Base-by-base conservation (phyloP, 2,113 vertebrate species). In the Coptodon bakossiorum region DNA sequence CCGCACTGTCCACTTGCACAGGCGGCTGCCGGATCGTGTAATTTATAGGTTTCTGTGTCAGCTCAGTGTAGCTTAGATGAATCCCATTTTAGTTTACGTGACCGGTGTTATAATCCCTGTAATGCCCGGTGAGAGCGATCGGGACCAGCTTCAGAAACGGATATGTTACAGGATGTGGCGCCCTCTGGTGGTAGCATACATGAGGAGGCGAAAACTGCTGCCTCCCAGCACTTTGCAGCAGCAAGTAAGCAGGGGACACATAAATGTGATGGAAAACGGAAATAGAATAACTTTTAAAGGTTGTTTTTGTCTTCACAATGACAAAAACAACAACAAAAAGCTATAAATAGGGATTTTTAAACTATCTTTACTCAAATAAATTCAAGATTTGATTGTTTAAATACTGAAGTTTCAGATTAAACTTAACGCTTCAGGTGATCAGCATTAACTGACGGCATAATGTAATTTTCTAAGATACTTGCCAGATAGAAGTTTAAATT, bases 21-120 rank as follows among this genome's bases (percentile, higher is more conserved):
- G 9, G 50, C 14, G 5, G 40, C 68, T 66, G 59, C 57, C 34
- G 63, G 53, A 6, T 82, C 73, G 87, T 71, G 29, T 43, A 12
- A 90, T 91, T 90, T 93, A 76, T 84, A 91, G 87, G 89, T 94
- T 89, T 93, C 81, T 93, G 86, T 94, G 93, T 92, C 92, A 92
- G 80, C 73, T 79, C 24, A 14, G 57, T 85, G 82, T 82, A 83
- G 54, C 24, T 84, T 80, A 66, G 45, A 13, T 56, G 53, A 29
- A 52, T 29, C 79, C 53, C 27, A 10, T 34, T 89, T 68, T 73
- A 84, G 82, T 83, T 92, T 83, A 91, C 83, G 91, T 93, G 94
- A 93, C 36, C 63, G 79, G 88, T 24, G 12, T 90, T 84, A 45
- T 90, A 89, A 94, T 93, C 90, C 88, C 38, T 16, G 40, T 16